Evolutionary conservation across 2,113 vertebrate species (phyloP), one percentile per base, ranked within the genome.

Genomic region (Lophotis ruficrista): DNA sequence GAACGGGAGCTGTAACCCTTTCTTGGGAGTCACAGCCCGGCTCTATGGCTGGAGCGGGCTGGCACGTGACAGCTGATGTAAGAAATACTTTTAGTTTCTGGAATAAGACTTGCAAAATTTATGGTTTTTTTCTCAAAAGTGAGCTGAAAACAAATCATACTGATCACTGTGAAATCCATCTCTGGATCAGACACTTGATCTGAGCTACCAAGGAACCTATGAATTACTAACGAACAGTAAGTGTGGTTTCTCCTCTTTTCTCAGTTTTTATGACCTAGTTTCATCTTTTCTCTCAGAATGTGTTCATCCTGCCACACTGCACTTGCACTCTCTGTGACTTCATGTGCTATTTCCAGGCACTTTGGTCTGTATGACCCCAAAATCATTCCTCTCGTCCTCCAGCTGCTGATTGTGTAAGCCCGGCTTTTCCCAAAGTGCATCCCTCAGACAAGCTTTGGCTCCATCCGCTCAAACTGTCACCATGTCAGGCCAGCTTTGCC

Each of bases 251-350:
- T 81, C n/a, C 24, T 77, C 53, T 92, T 87, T 87, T 62, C 51
- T 87, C 23, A 30, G 19, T 43, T 92, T 72, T 91, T 91, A 69
- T 84, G 81, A 91, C 57, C 83, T 84, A 79, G 13, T 87, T 95
- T 87, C 38, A 37, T 66, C 35, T 85, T 71, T 92, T 82, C 54
- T 76, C 57, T 87, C 30, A 35, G 48, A 24, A 79, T 65, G 12
- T 51, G 61, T 45, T 88, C 80, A 50, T 83, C 62, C 19, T 60
- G 45, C 70, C 65, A 54, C 2, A 6, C 31, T 48, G 47, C 27
- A 41, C 41, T 89, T 78, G 72, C 66, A 62, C 7, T 58, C 31
- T 41, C 35, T 4, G 0, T 84, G 69, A 79, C 77, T 97, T 68
- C 22, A 23, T 6, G 4, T 80, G 93, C 47, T 92, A 14, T 78